Percentiles rank a stretch among this genome's conserved stretches.
Evolutionary conservation across 2,113 vertebrate species (phyloP).

Genomic region (Mirza zaza): DNA sequence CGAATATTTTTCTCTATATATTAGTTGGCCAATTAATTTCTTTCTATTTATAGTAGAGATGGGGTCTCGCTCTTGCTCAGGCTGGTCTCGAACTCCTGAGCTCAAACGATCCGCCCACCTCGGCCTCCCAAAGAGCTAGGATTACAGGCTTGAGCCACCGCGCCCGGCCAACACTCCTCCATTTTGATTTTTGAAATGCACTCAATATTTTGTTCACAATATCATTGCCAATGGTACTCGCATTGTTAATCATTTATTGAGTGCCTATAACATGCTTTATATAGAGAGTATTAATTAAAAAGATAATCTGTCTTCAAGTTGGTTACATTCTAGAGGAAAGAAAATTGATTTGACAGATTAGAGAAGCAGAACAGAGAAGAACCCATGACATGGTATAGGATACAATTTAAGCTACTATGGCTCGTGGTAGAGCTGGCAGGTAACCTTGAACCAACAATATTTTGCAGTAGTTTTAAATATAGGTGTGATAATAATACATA

Average conservation of each 20-base stretch:
- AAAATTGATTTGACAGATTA: background rate
- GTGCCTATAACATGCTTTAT: background rate
- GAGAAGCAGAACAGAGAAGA: background rate
- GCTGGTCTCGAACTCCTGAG: no score
- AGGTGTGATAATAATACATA: background rate
- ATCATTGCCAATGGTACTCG: background rate
- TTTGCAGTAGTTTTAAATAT: conserved; percentile 25
- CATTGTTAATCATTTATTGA: background rate
- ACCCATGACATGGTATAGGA: background rate
- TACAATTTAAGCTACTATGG: background rate
- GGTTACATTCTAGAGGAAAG: background rate
- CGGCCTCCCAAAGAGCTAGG: no score
- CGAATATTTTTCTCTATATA: no score
- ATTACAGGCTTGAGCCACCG: no score
- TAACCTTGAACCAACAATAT: background rate
- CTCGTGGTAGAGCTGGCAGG: background rate
- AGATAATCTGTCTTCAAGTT: background rate
- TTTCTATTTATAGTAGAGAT: no score
- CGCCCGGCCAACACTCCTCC: conserved; percentile 9
- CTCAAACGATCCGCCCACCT: no score
- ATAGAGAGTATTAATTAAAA: background rate
- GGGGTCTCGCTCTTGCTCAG: no score
- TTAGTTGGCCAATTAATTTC: no score
- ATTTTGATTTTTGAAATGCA: background rate
- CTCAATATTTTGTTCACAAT: conserved; percentile 10